Evolutionary conservation across 2,113 vertebrate species (phyloP).

Genomic region (Actenoides hombroni): DNA sequence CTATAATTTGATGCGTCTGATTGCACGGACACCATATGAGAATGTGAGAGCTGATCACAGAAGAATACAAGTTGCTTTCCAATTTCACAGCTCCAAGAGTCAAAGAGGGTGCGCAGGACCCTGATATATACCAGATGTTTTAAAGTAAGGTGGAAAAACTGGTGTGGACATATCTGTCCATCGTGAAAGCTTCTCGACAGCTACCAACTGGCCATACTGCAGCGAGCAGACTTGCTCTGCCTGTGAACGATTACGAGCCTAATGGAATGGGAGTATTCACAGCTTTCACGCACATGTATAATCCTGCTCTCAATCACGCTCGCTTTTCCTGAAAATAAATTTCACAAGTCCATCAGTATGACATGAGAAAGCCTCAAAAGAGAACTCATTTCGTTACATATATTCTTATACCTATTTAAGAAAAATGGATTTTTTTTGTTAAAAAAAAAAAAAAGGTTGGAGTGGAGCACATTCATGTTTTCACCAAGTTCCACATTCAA

Average conservation of each 20-base stretch:
- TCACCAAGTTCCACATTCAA: not conserved
- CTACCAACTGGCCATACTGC: not conserved
- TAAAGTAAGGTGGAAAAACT: constrained; percentile 23
- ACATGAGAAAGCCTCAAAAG: not conserved
- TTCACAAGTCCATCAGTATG: not conserved
- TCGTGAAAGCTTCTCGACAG: not conserved
- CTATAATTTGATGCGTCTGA: constrained; percentile 53
- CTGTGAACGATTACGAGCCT: not conserved
- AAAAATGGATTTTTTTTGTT: not conserved
- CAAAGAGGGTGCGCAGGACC: not conserved
- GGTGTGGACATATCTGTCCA: not conserved
- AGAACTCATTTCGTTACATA: not conserved
- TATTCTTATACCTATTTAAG: not conserved
- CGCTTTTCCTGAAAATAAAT: not conserved
- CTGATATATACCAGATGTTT: constrained; percentile 41
- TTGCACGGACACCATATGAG: constrained; percentile 26
- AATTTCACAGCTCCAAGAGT: constrained; percentile 38
- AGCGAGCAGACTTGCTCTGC: not conserved
- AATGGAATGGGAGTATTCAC: not conserved
- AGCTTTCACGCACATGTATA: not conserved
- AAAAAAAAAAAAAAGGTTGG: not conserved
- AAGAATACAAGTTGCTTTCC: constrained; percentile 60
- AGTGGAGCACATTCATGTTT: not conserved
- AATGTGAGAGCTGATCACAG: constrained; percentile 31
- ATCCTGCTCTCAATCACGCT: not conserved